These are phyloP conservation scores for Halichondria panicea DNA, from an alignment of 37 sponge, comb jelly and placozoan genomes.

Conservation along the genomic window DNA sequence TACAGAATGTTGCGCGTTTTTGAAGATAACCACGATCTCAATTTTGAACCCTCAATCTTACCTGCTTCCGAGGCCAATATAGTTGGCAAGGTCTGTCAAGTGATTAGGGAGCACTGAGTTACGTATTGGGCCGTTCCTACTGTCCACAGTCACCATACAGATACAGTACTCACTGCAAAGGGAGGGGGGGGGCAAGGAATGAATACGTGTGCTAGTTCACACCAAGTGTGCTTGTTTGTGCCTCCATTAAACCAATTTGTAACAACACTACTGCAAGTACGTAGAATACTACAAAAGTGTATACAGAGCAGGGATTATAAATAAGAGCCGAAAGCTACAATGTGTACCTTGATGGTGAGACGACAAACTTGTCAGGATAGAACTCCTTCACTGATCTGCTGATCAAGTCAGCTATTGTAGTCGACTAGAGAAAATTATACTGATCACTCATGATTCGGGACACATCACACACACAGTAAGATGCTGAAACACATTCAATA, in stretches of 20 bases:
- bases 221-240: no score
- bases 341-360: slow-evolving; percentile 35
- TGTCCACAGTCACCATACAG: slow-evolving; percentile 73
- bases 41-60: slow-evolving; percentile 1
- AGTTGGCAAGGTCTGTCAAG: slow-evolving; percentile 68
- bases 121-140: slow-evolving; percentile 63
- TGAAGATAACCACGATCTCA: background rate
- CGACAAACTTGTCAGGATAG: slow-evolving; percentile 60
- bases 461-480: background rate
- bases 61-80: slow-evolving; percentile 72
- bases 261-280: no score
- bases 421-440: slow-evolving; percentile 32
- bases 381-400: slow-evolving; percentile 66
- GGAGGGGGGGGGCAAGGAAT: slow-evolving; percentile 9
- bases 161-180: slow-evolving; percentile 64
- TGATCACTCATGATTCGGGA: background rate
- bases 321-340: background rate
- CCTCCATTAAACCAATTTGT: no score
- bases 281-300: background rate
- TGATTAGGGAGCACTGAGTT: slow-evolving; percentile 73
- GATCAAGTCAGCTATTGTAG: slow-evolving; percentile 62
- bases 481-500: no score
- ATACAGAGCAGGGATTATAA: background rate
- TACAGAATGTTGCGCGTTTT: no score
- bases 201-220: background rate